Conservation (phyloP, 2,888 invertebrate species). For the Meliscaeva auricollis region DNA sequence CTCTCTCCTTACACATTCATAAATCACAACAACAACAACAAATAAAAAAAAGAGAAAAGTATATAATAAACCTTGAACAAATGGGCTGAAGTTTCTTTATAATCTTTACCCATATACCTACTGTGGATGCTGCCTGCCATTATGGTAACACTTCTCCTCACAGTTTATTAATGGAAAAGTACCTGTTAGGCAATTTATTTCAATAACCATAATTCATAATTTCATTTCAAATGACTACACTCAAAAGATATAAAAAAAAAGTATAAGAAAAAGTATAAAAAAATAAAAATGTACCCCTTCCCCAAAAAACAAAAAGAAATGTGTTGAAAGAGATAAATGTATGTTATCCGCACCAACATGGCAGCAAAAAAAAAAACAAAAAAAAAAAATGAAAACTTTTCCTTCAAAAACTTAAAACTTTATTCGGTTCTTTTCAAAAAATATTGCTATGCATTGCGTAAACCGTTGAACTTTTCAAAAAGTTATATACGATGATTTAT, state of each 20-base stretch:
- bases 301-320: slow-evolving; percentile 7
- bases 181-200: slow-evolving; percentile 43
- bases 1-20: not conserved
- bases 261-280: no score
- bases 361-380: slow-evolving; percentile 1
- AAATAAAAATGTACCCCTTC: not conserved
- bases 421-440: slow-evolving; percentile 22
- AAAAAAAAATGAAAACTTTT: slow-evolving; percentile 17
- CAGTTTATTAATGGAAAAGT: slow-evolving; percentile 28
- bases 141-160: slow-evolving; percentile 22
- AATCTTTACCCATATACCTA: not conserved
- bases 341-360: slow-evolving; percentile 5
- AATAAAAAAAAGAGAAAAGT: not conserved
- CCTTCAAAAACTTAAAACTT: slow-evolving; percentile 49
- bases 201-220: slow-evolving; percentile 45
- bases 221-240: slow-evolving; percentile 36
- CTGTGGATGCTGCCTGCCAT: not conserved
- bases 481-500: slow-evolving; percentile 67
- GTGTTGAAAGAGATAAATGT: slow-evolving; percentile 40
- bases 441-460: slow-evolving; percentile 58
- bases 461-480: slow-evolving; percentile 50
- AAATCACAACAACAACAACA: not conserved
- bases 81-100: not conserved
- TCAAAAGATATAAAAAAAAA: slow-evolving; percentile 26
- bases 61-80: not conserved